Base-by-base conservation (phyloP, 1,140 invertebrate species). In the Chironomus striatipennis region DNA sequence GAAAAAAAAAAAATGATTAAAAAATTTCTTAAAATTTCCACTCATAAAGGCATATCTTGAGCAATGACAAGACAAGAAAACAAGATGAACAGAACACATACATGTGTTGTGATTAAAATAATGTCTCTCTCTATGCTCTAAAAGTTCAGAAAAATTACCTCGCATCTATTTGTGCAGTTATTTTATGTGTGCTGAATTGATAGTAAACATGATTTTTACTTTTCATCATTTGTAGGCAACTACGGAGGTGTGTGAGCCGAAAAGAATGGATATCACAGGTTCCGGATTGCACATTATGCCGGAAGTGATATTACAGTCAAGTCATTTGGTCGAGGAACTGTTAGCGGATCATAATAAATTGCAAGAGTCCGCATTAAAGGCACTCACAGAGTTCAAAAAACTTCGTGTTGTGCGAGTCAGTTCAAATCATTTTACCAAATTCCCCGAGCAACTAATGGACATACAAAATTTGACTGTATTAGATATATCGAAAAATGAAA, bases 401-500 rank as follows among this genome's bases (percentile, higher is more conserved):
- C 83, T 90, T 18, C 83, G 85, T 73, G 82, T 86, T 24, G 80
- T 91, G 47, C 86, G 85, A 74, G 81, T 91, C 78, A 83, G 87
- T 21, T 83, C 83, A 42, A 90, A 90, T 77, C 83, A 84, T 70
- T 84, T 91, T 42, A 81, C 82, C 43, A 78, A 80, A 6, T 80
- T 91, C 74, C 90, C 90, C 0, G 79, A 79, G 10, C 87, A 88
- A 76, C 81, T 89, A 43, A 83, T 90, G 77, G 81, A 84, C 70
- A 80, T 91, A 24, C 81, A 80, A 2, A 80, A 85, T 1, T 80
- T 91, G 67, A 87, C 85, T n/a, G 84, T 85, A 64, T 84, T 92
- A 72, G 88, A 92, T 80, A 80, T 92, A n/a, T 89, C 89, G 43
- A 87, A 90, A 79, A 92, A 92, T 78, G 85, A 85, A 76, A 86